A percentile compares a stretch with the other conserved stretches of the same genome.
Conservation (phyloP, 2,113 vertebrate species). For the Empidonax alnorum region DNA sequence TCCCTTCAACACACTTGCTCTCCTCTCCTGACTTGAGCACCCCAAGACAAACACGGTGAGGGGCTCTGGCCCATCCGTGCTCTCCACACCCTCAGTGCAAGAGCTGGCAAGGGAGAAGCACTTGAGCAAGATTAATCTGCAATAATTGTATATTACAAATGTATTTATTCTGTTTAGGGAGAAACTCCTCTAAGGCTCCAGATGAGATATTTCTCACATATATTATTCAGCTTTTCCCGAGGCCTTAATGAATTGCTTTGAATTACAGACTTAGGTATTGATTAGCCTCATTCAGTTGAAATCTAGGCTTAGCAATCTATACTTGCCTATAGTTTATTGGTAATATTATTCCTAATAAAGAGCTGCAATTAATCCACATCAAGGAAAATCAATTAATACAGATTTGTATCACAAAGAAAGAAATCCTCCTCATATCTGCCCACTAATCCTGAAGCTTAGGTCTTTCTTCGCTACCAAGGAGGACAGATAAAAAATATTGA, state of each 20-base stretch:
- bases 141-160: slow-evolving; percentile 9
- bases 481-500: slow-evolving; percentile 67
- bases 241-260: slow-evolving; percentile 59
- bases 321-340: slow-evolving; percentile 55
- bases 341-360: slow-evolving; percentile 70
- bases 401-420: slow-evolving; percentile 75
- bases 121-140: slow-evolving; percentile 25
- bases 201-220: slow-evolving; percentile 68
- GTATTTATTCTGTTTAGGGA: slow-evolving; percentile 39
- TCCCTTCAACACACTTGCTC: too few relatives aligned
- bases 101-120: background rate
- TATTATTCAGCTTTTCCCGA: slow-evolving; percentile 52
- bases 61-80: background rate
- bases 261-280: slow-evolving; percentile 65
- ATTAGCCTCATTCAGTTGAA: slow-evolving; percentile 68
- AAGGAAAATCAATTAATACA: slow-evolving; percentile 75
- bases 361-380: slow-evolving; percentile 72
- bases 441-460: slow-evolving; percentile 60
- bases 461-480: slow-evolving; percentile 49
- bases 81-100: background rate
- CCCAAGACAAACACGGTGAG: background rate
- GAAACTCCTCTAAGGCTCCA: slow-evolving; percentile 36
- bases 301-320: slow-evolving; percentile 68
- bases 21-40: background rate
- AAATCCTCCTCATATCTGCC: slow-evolving; percentile 65